A percentile compares a stretch with the other conserved stretches of the same genome.
Evolutionary conservation across 1,140 invertebrate species (phyloP).

Genomic region (Atopsyche davidsoni): DNA sequence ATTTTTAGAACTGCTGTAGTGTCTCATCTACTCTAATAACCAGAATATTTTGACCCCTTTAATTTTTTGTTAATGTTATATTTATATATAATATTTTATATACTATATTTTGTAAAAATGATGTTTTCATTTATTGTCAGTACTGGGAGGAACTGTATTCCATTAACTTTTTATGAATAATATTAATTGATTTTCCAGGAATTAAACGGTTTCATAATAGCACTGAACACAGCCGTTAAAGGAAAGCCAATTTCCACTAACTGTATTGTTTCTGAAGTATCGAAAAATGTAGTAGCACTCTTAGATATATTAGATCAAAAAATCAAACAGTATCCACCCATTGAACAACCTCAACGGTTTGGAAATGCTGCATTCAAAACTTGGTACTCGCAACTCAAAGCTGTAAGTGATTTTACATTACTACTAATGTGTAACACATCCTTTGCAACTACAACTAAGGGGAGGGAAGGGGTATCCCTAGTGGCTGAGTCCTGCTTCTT

Average conservation of each 20-base stretch:
- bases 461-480: background rate
- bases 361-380: constrained; percentile 90
- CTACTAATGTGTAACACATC: constrained; percentile 3
- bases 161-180: constrained; percentile 5
- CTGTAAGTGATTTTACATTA: constrained; percentile 52
- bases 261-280: constrained; percentile 56
- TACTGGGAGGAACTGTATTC: no score
- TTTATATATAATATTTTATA: constrained; percentile 12
- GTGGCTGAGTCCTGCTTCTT: background rate
- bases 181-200: constrained; percentile 55
- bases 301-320: constrained; percentile 68
- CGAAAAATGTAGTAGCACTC: constrained; percentile 60
- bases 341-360: constrained; percentile 93
- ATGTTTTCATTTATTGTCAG: constrained; percentile 3
- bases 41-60: background rate
- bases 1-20: background rate
- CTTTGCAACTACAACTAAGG: background rate
- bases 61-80: background rate
- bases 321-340: constrained; percentile 81
- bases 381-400: constrained; percentile 76
- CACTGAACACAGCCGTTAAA: constrained; percentile 79
- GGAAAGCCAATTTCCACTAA: constrained; percentile 65
- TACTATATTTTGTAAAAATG: background rate
- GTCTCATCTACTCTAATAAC: background rate
- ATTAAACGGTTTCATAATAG: constrained; percentile 79